Percentiles rank a stretch among this genome's conserved stretches.
phyloP scores from a whole-genome alignment of 2,113 vertebrate species.

The Notarius quadriscutis region DNA sequence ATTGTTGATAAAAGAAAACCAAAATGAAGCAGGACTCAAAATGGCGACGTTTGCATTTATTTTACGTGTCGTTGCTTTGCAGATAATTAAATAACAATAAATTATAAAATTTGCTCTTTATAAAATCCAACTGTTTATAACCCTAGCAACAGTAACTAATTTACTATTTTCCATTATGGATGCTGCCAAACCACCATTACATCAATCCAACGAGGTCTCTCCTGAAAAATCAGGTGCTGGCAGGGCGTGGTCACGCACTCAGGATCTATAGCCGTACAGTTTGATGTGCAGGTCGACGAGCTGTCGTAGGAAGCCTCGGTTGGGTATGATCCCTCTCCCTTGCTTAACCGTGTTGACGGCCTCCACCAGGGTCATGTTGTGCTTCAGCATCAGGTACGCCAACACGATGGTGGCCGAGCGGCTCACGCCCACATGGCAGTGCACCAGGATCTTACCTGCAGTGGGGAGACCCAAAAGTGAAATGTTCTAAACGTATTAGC shows the following conservation, averaged over 20 bases:
- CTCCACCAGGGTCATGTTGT: conserved; percentile 72
- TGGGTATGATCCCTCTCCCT: conserved; percentile 72
- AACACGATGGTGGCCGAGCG: conserved; percentile 78
- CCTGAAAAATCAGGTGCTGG: neutral
- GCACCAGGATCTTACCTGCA: conserved; percentile 76
- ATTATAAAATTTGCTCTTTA: neutral
- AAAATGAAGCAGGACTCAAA: neutral
- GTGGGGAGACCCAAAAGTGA: neutral
- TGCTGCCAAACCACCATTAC: neutral
- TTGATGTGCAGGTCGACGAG: conserved; percentile 69
- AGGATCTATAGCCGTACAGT: conserved; percentile 63
- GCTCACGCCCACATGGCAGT: conserved; percentile 79
- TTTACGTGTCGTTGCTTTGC: neutral
- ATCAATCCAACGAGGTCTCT: neutral
- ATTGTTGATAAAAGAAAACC: neutral
- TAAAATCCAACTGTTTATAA: neutral
- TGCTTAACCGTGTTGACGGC: conserved; percentile 75
- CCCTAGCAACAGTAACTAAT: neutral
- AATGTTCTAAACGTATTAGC: neutral
- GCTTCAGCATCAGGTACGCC: conserved; percentile 79
- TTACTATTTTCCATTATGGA: neutral
- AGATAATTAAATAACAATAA: neutral
- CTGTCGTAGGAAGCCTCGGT: conserved; percentile 76
- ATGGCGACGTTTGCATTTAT: neutral
- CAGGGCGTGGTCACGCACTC: neutral